Evolutionary conservation across 2,797 vertebrate genomes (phyloP).

Genomic region (Rhynchonycteris naso): DNA sequence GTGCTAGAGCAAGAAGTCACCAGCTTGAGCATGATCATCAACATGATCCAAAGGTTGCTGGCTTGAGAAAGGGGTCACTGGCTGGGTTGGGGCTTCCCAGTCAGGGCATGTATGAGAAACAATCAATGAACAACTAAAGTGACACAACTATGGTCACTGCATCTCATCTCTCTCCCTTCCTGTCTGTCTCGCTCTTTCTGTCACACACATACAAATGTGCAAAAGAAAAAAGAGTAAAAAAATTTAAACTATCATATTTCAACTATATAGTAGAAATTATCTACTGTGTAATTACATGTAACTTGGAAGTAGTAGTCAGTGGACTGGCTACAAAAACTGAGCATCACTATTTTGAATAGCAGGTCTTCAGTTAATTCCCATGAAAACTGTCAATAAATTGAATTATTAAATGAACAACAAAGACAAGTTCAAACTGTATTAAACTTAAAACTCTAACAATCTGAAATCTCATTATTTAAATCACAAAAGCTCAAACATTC

Average conservation of each 20-base stretch:
- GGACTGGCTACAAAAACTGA: neutral
- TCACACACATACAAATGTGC: too few species aligned
- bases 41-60: too few species aligned
- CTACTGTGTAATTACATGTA: neutral
- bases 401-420: slow-evolving; percentile 38
- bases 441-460: slow-evolving; percentile 36
- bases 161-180: too few species aligned
- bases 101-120: too few species aligned
- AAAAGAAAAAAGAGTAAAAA: neutral
- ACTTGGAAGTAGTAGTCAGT: neutral
- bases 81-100: too few species aligned
- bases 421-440: slow-evolving; percentile 37
- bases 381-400: slow-evolving; percentile 16
- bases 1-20: too few species aligned
- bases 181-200: too few species aligned
- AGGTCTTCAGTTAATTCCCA: slow-evolving; percentile 3
- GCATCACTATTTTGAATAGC: neutral
- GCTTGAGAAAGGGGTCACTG: too few species aligned
- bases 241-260: neutral
- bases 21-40: too few species aligned
- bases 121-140: too few species aligned
- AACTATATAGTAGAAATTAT: slow-evolving; percentile 33
- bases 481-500: slow-evolving; percentile 57
- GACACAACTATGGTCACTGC: too few species aligned
- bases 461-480: slow-evolving; percentile 59